Evolutionary conservation across 1,140 invertebrate genomes (phyloP).

Genomic region (Campoletis sonorensis): DNA sequence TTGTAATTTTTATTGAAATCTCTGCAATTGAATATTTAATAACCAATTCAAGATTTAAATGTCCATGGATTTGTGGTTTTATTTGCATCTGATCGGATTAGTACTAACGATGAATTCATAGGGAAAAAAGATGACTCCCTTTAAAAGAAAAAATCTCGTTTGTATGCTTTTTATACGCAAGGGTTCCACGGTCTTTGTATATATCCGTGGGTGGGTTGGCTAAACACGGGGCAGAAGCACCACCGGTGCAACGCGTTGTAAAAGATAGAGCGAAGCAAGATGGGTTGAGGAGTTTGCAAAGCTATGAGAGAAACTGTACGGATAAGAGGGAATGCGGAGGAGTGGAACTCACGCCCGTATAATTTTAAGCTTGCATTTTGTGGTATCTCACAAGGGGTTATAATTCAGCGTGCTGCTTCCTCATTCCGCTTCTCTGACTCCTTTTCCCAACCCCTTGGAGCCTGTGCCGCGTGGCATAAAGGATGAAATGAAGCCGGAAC

Average conservation of each 20-base stretch:
- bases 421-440: constrained; percentile 31
- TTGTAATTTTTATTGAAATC: neutral
- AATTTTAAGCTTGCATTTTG: constrained; percentile 76
- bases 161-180: neutral
- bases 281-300: constrained; percentile 11
- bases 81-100: neutral
- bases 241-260: neutral
- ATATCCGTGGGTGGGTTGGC: constrained; percentile 4
- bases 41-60: neutral
- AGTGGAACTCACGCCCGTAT: constrained; percentile 72
- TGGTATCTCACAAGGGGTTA: constrained; percentile 75
- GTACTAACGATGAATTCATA: neutral
- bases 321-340: constrained; percentile 56
- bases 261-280: constrained; percentile 19
- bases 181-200: neutral
- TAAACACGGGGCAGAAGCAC: neutral
- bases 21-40: neutral
- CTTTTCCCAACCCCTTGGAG: constrained; percentile 6
- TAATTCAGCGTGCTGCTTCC: constrained; percentile 70
- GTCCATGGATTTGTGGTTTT: neutral
- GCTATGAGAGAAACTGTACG: constrained; percentile 48
- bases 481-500: constrained; percentile 73
- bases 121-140: neutral
- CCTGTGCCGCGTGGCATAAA: constrained; percentile 57
- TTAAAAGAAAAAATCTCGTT: neutral